These are phyloP conservation scores for Rhagophthalmus giganteus DNA, from an alignment of 2,888 invertebrate genomes.

Conservation along the genomic window DNA sequence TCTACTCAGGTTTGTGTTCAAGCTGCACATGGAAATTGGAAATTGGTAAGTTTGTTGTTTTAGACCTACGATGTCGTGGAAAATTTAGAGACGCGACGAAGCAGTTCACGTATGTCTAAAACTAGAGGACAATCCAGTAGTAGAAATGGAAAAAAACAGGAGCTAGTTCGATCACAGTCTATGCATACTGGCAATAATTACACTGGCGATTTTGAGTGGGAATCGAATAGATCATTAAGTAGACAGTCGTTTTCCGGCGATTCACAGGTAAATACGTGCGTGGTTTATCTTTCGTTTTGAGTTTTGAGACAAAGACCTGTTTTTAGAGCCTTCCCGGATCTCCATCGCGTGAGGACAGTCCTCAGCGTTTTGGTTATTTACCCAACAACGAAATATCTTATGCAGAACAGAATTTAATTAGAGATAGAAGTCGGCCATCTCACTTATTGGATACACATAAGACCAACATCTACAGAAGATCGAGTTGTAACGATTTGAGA, in stretches of 20 bases:
- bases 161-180: slow-evolving; percentile 50
- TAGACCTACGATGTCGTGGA: slow-evolving; percentile 60
- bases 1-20: slow-evolving; percentile 70
- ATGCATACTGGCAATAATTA: slow-evolving; percentile 43
- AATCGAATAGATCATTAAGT: slow-evolving; percentile 61
- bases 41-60: slow-evolving; percentile 29
- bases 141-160: slow-evolving; percentile 40
- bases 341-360: slow-evolving; percentile 58
- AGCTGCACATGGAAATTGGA: background rate
- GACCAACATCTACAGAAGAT: slow-evolving; percentile 47
- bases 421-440: slow-evolving; percentile 40
- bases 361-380: slow-evolving; percentile 52
- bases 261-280: slow-evolving; percentile 21
- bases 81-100: slow-evolving; percentile 17
- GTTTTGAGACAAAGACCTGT: background rate
- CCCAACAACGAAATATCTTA: slow-evolving; percentile 42
- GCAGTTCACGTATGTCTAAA: slow-evolving; percentile 19
- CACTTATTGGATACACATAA: slow-evolving; percentile 56
- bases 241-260: slow-evolving; percentile 60
- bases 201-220: slow-evolving; percentile 54
- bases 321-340: slow-evolving; percentile 60
- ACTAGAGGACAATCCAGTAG: slow-evolving; percentile 41
- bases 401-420: slow-evolving; percentile 36
- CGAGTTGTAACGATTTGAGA: slow-evolving; percentile 42
- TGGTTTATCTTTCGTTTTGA: no score